These are phyloP conservation scores for Agapostemon virescens DNA, from an alignment of 2,888 invertebrate species.

Conservation along the genomic window DNA sequence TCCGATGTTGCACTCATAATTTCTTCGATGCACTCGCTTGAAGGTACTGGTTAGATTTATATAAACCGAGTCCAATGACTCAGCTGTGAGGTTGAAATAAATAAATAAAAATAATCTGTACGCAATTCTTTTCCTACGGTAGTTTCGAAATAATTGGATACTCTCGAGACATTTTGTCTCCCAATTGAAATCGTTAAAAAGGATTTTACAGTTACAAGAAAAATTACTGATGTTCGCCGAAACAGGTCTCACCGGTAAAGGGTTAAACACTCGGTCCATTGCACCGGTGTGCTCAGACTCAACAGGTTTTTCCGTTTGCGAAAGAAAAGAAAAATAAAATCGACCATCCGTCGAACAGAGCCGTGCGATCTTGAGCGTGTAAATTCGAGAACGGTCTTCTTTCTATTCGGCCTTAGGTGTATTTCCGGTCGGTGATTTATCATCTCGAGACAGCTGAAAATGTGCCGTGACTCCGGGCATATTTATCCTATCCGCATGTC, in stretches of 20 bases:
- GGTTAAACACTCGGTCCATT: neutral
- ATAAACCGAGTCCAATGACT: too few relatives aligned
- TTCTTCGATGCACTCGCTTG: too few relatives aligned
- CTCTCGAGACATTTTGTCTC: too few relatives aligned
- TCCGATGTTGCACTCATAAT: too few relatives aligned
- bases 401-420: slow-evolving; percentile 3
- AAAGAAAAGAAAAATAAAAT: neutral
- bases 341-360: neutral
- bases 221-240: neutral
- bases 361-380: slow-evolving; percentile 18
- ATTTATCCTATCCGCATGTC: slow-evolving; percentile 9
- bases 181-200: neutral
- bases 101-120: too few relatives aligned
- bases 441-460: slow-evolving; percentile 40
- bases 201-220: neutral
- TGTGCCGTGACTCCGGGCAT: slow-evolving; percentile 22
- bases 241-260: neutral
- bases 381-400: slow-evolving; percentile 34
- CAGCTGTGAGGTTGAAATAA: too few relatives aligned
- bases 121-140: too few relatives aligned
- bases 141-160: neutral
- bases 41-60: too few relatives aligned
- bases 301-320: slow-evolving; percentile 2
- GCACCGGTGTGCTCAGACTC: neutral
- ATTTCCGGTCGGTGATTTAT: slow-evolving; percentile 46